These are phyloP conservation scores for Tetraodon nigroviridis DNA, from an alignment of 2,113 vertebrate genomes.

Conservation along the genomic window DNA sequence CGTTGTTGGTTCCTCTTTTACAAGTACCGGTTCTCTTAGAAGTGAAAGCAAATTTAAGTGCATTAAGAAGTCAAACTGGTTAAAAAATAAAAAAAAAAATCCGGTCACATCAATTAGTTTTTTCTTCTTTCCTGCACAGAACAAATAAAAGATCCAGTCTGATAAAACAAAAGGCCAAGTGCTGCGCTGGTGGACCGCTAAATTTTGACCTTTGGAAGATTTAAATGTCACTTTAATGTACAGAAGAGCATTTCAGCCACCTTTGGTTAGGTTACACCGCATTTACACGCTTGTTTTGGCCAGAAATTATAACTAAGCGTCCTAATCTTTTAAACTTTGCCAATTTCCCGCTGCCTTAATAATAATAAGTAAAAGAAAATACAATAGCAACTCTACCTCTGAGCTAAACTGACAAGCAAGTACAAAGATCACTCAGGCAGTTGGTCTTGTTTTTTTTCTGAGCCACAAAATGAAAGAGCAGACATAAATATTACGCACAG, in stretches of 20 bases:
- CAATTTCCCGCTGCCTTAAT: conserved; percentile 15
- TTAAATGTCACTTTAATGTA: conserved; percentile 49
- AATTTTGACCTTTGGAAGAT: conserved; percentile 52
- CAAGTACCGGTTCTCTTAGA: conserved; percentile 24
- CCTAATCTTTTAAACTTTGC: conserved; percentile 25
- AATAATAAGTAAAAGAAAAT: neutral
- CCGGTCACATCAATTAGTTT: neutral
- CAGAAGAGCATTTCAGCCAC: conserved; percentile 27
- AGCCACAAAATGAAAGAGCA: conserved; percentile 40
- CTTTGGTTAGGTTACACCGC: conserved; percentile 9
- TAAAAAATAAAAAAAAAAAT: neutral
- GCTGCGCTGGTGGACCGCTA: conserved; percentile 3
- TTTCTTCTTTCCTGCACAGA: neutral
- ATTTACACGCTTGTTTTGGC: conserved; percentile 22
- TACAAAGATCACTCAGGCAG: conserved; percentile 41
- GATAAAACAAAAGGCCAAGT: conserved; percentile 18
- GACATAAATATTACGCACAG: conserved; percentile 56
- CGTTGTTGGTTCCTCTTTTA: neutral
- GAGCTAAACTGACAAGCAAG: conserved; percentile 24
- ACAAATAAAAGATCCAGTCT: neutral
- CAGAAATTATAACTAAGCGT: conserved; percentile 26
- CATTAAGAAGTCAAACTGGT: conserved; percentile 5
- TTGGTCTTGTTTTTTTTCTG: conserved; percentile 22
- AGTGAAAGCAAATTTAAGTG: conserved; percentile 48
- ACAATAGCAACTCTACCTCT: conserved; percentile 17